Evolutionary conservation across 2,888 invertebrate genomes (phyloP).

Genomic region (Cheilosia vulpina): DNA sequence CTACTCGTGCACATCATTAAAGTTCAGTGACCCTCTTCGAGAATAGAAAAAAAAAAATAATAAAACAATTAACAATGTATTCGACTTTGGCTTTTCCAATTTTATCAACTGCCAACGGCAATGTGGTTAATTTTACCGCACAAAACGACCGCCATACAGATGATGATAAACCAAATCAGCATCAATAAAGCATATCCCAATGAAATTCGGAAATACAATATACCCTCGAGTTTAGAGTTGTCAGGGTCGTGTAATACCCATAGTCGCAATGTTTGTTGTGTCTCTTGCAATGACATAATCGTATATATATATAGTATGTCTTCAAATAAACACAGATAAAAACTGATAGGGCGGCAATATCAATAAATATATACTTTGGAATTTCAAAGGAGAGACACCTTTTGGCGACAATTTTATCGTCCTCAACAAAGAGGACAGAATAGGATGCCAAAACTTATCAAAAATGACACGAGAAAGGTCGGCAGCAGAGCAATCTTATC

Average conservation of each 20-base stretch:
- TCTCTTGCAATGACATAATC: no score
- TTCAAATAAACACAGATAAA: not conserved
- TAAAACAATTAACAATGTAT: conserved; percentile 21
- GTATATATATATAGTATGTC: not conserved
- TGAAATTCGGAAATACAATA: conserved; percentile 9
- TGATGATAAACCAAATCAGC: conserved; percentile 35
- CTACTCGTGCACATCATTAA: not conserved
- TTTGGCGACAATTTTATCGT: conserved; percentile 31
- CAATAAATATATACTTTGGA: no score
- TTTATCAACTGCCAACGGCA: conserved; percentile 10
- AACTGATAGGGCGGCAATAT: conserved; percentile 4
- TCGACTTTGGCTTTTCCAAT: conserved; percentile 1
- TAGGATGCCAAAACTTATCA: conserved; percentile 27
- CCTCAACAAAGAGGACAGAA: conserved; percentile 3
- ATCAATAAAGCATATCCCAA: conserved; percentile 26
- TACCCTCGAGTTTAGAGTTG: conserved; percentile 13
- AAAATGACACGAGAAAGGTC: conserved; percentile 20
- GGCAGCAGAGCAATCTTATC: conserved; percentile 27
- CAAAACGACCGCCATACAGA: conserved; percentile 4
- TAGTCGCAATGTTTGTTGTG: no score
- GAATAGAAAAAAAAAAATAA: not conserved
- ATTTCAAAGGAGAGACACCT: not conserved
- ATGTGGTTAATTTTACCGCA: not conserved
- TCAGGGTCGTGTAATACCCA: no score
- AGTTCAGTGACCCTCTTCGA: not conserved